Evolutionary conservation across 2,113 vertebrate genomes (phyloP).

Genomic region (Rhinichthys klamathensis): DNA sequence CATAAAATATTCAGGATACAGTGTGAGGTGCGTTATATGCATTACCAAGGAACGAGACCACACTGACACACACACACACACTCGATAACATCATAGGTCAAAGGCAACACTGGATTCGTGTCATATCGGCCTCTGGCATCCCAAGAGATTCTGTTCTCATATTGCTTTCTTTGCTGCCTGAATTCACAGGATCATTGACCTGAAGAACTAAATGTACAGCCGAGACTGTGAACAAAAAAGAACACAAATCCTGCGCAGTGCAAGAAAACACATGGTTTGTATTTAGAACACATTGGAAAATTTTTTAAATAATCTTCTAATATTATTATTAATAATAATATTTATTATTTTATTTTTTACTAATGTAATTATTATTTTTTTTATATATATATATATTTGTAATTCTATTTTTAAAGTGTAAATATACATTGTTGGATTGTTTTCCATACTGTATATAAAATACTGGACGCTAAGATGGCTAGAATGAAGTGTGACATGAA

Average conservation of each 20-base stretch:
- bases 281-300: background rate
- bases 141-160: slow-evolving; percentile 14
- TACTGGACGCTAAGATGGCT: background rate
- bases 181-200: slow-evolving; percentile 22
- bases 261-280: background rate
- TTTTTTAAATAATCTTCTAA: background rate
- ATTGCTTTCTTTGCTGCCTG: slow-evolving; percentile 20
- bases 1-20: slow-evolving; percentile 50
- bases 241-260: background rate
- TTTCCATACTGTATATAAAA: too few species aligned
- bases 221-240: background rate
- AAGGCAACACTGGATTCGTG: background rate
- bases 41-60: background rate
- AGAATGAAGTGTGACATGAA: background rate
- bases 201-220: slow-evolving; percentile 27
- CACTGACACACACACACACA: background rate
- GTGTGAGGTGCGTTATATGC: background rate
- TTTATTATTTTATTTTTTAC: background rate
- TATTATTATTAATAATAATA: too few species aligned
- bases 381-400: too few species aligned
- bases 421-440: too few species aligned
- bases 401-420: too few species aligned
- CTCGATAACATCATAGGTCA: background rate
- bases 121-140: slow-evolving; percentile 2
- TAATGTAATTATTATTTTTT: too few species aligned